phyloP scores from a whole-genome alignment of 2,797 vertebrate species.

The Chelidonichthys spinosus region DNA sequence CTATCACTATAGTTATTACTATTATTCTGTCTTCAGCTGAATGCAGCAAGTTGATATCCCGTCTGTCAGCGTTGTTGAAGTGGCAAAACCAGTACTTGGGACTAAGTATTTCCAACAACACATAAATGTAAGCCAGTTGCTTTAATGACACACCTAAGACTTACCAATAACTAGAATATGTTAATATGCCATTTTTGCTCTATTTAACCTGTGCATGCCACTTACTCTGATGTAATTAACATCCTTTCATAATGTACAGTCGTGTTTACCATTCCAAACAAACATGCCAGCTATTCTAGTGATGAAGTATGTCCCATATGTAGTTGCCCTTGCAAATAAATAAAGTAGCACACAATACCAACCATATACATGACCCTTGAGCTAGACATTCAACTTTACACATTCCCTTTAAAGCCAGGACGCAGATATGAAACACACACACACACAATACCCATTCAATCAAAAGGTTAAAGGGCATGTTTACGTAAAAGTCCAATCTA shows the following conservation, averaged over 20 bases:
- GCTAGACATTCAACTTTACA: conserved; percentile 33
- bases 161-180: conserved; percentile 2
- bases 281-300: conserved; percentile 42
- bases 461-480: conserved; percentile 49
- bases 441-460: conserved; percentile 39
- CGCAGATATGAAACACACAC: conserved; percentile 5
- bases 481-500: conserved; percentile 23
- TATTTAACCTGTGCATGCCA: conserved; percentile 3
- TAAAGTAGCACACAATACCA: conserved; percentile 32
- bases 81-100: neutral
- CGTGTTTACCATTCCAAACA: conserved; percentile 41
- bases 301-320: conserved; percentile 24
- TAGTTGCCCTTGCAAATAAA: conserved; percentile 55
- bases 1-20: neutral
- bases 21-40: neutral
- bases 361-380: conserved; percentile 50
- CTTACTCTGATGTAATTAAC: conserved; percentile 13
- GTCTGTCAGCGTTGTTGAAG: neutral
- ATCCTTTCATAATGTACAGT: conserved; percentile 26
- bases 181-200: neutral
- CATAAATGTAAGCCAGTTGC: neutral
- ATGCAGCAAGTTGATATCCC: neutral
- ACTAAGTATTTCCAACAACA: neutral
- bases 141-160: neutral
- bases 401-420: conserved; percentile 37